phyloP scores from a whole-genome alignment of 1,140 invertebrate species.

The Ceratoteleas bidentatus region DNA sequence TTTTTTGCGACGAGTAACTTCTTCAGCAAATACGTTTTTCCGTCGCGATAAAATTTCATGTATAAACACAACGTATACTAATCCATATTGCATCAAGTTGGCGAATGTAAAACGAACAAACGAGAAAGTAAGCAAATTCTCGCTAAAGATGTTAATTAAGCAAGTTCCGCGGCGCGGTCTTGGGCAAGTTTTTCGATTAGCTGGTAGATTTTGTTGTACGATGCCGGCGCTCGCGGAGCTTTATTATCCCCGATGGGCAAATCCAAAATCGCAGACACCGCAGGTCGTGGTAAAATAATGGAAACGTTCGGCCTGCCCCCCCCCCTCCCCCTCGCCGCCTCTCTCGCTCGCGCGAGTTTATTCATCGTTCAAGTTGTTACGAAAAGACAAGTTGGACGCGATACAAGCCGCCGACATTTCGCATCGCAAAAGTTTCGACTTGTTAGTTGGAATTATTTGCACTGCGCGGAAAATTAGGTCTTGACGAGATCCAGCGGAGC shows the following conservation, averaged over 20 bases:
- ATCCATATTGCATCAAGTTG: conserved; percentile 51
- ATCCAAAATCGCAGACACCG: conserved; percentile 71
- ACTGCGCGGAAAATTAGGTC: conserved; percentile 55
- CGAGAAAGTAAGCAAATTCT: conserved; percentile 61
- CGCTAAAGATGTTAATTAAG: conserved; percentile 80
- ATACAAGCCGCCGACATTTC: conserved; percentile 45
- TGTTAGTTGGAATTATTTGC: conserved; percentile 62
- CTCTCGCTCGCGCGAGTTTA: conserved; percentile 62
- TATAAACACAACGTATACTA: conserved; percentile 49
- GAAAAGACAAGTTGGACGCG: conserved; percentile 64
- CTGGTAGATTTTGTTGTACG: conserved; percentile 78
- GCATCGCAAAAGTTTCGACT: conserved; percentile 61
- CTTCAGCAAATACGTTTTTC: conserved; percentile 25
- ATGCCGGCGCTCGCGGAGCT: conserved; percentile 67
- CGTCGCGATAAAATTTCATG: conserved; percentile 12
- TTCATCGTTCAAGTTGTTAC: conserved; percentile 74
- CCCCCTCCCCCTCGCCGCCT: neutral
- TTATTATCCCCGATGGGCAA: conserved; percentile 75
- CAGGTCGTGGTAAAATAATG: conserved; percentile 75
- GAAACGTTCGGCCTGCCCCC: conserved; percentile 48
- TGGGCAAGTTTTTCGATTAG: conserved; percentile 80
- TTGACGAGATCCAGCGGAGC: conserved; percentile 26
- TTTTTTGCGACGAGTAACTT: conserved; percentile 13
- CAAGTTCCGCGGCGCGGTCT: conserved; percentile 74
- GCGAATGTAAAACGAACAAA: conserved; percentile 61